Evolutionary conservation across 2,797 vertebrate genomes (phyloP).

Genomic region (Alauda arvensis): DNA sequence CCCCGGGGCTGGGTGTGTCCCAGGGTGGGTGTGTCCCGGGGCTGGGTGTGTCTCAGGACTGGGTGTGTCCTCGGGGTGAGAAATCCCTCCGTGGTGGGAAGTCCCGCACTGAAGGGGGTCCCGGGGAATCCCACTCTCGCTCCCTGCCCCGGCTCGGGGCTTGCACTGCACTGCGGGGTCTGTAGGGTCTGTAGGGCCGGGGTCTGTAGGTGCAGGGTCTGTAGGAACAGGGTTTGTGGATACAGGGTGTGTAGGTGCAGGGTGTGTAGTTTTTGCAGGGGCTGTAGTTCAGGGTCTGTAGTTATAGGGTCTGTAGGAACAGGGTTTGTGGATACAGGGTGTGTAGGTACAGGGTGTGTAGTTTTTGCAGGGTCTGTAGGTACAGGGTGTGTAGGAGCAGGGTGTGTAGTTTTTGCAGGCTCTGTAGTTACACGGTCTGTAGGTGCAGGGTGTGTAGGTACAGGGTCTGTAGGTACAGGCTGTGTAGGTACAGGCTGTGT

Average conservation of each 20-base stretch:
- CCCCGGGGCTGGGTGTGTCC: neutral
- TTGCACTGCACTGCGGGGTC: accelerated
- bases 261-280: neutral
- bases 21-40: neutral
- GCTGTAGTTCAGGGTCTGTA: accelerated
- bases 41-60: too few species aligned
- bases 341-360: neutral
- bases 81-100: neutral
- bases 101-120: too few species aligned
- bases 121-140: accelerated
- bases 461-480: accelerated
- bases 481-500: accelerated
- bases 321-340: neutral
- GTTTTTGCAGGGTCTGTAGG: accelerated
- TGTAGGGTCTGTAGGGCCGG: too few species aligned
- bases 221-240: neutral
- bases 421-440: neutral
- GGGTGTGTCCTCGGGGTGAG: neutral
- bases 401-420: accelerated
- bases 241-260: too few species aligned
- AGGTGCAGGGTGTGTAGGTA: accelerated
- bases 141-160: neutral
- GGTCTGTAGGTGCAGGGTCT: neutral
- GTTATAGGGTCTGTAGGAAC: neutral
- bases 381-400: accelerated